phyloP scores from a whole-genome alignment of 2,113 vertebrate genomes.

The Corythoichthys haematopterus region DNA sequence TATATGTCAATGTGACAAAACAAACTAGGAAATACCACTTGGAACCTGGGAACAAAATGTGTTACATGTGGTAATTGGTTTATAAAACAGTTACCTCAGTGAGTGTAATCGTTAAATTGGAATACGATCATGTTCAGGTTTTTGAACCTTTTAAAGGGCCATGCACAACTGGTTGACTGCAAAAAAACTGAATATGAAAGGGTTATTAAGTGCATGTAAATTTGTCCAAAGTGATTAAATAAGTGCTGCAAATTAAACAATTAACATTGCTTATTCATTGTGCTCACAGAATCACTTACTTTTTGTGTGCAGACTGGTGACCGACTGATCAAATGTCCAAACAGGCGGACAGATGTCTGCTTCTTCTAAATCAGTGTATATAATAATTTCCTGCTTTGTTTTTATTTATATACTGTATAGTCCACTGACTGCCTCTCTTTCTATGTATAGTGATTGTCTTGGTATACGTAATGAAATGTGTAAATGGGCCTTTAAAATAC shows the following conservation, averaged over 20 bases:
- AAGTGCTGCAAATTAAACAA: not conserved
- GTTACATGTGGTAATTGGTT: too few species aligned
- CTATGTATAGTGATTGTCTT: conserved; percentile 36
- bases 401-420: conserved; percentile 54
- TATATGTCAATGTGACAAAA: too few species aligned
- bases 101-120: too few species aligned
- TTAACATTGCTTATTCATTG: not conserved
- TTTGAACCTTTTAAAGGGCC: too few species aligned
- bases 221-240: too few species aligned
- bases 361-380: conserved; percentile 39
- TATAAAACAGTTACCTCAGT: too few species aligned
- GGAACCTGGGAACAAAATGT: too few species aligned
- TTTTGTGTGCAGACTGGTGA: conserved; percentile 16
- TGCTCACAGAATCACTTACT: not conserved
- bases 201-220: too few species aligned
- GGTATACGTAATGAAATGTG: conserved; percentile 24
- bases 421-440: conserved; percentile 31
- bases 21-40: too few species aligned
- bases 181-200: too few species aligned
- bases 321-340: conserved; percentile 17
- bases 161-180: too few species aligned
- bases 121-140: too few species aligned
- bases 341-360: conserved; percentile 13
- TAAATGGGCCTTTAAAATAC: conserved; percentile 14
- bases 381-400: conserved; percentile 32